Percentiles rank a stretch among this genome's conserved stretches.
Conservation (phyloP, 2,888 invertebrate species). For the Limnephilus auricula region DNA sequence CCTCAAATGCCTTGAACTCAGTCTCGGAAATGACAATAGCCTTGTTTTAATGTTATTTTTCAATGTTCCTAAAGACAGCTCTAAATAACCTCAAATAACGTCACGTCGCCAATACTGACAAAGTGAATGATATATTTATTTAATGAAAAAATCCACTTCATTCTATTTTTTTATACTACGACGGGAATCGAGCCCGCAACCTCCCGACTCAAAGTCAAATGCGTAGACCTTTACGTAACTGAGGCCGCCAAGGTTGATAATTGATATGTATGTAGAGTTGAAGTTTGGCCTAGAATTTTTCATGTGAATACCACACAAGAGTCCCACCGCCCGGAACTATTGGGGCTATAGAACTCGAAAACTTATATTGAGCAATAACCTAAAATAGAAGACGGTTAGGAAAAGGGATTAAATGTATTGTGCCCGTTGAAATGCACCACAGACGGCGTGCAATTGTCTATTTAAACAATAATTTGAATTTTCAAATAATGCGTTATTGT, state of each 20-base stretch:
- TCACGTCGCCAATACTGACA: neutral
- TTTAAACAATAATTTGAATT: no score
- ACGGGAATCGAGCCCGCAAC: neutral
- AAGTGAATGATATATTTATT: neutral
- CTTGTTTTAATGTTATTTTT: neutral
- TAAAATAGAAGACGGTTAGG: no score
- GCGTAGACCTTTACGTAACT: neutral
- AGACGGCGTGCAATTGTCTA: no score
- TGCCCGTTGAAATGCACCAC: no score
- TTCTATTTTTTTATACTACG: neutral
- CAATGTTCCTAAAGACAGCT: neutral
- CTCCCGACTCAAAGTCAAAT: neutral
- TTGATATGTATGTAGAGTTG: neutral
- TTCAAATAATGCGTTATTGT: no score
- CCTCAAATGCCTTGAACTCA: neutral
- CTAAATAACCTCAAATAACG: neutral
- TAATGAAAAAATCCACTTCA: neutral
- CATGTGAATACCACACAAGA: neutral
- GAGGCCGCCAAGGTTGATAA: neutral
- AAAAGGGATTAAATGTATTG: no score
- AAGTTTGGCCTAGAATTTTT: neutral
- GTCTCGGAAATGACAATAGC: neutral
- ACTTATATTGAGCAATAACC: no score
- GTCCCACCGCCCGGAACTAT: neutral
- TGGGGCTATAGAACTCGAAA: no score